Evolutionary conservation across 2,797 vertebrate species (phyloP).

Genomic region (Orestias chungarensis): DNA sequence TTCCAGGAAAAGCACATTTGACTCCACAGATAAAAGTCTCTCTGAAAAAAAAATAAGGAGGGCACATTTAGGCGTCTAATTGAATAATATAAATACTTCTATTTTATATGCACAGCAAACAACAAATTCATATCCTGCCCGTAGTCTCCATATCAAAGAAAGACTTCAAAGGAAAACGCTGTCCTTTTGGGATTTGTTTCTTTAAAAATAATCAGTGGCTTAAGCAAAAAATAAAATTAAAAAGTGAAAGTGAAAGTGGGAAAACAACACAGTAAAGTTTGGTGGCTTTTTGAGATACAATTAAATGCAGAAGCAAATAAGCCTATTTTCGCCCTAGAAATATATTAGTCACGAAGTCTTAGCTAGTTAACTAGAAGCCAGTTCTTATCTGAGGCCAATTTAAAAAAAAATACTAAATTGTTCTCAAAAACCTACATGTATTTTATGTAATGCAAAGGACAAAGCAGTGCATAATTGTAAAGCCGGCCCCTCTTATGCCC

Average conservation of each 20-base stretch:
- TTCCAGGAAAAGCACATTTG: constrained; percentile 55
- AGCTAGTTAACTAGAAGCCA: constrained; percentile 49
- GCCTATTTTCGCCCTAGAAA: constrained; percentile 55
- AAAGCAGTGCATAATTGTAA: background rate
- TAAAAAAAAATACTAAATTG: constrained; percentile 32
- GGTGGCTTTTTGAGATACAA: constrained; percentile 20
- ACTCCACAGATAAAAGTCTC: constrained; percentile 68
- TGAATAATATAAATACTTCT: constrained; percentile 71
- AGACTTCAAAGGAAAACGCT: constrained; percentile 69
- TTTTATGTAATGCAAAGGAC: background rate
- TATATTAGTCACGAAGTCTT: constrained; percentile 26
- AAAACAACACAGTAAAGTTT: constrained; percentile 13
- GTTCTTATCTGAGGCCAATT: constrained; percentile 60
- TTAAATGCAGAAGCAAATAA: constrained; percentile 4
- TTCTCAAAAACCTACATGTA: background rate
- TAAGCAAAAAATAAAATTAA: constrained; percentile 55
- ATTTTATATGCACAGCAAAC: constrained; percentile 47
- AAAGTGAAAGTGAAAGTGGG: constrained; percentile 27
- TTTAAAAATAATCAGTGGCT: constrained; percentile 63
- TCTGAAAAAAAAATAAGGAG: constrained; percentile 43
- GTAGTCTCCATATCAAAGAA: constrained; percentile 79
- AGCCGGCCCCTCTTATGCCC: background rate
- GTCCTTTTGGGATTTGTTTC: constrained; percentile 70
- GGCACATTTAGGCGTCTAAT: constrained; percentile 75
- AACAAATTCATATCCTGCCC: constrained; percentile 60